Percentiles rank a stretch among this genome's conserved stretches.
Evolutionary conservation across 1,140 invertebrate species (phyloP).

Genomic region (Acromyrmex heyeri): DNA sequence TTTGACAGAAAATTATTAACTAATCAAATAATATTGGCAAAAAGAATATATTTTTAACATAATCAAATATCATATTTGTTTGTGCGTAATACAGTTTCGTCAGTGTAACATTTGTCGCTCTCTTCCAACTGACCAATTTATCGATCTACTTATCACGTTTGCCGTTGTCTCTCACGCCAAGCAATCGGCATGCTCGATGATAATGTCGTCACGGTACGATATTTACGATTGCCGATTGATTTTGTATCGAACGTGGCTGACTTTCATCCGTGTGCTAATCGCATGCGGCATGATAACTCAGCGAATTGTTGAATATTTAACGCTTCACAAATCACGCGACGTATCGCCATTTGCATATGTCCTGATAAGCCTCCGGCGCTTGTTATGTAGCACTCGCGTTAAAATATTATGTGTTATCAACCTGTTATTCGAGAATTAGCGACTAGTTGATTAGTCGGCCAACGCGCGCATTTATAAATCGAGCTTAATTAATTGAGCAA

Average conservation of each 20-base stretch:
- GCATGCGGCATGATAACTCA: background rate
- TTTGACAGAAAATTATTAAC: too few relatives aligned
- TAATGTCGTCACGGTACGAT: slow-evolving; percentile 51
- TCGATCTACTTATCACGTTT: slow-evolving; percentile 55
- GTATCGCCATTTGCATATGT: slow-evolving; percentile 66
- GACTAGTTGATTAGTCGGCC: slow-evolving; percentile 16
- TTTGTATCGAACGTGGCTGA: slow-evolving; percentile 18
- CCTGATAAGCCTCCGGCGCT: slow-evolving; percentile 55
- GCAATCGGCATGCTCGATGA: slow-evolving; percentile 35
- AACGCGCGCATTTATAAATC: slow-evolving; percentile 69
- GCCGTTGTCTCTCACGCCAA: slow-evolving; percentile 26
- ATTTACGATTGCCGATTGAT: slow-evolving; percentile 18
- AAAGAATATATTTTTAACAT: too few relatives aligned
- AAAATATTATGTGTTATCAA: slow-evolving; percentile 66
- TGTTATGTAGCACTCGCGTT: slow-evolving; percentile 39
- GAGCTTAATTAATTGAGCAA: slow-evolving; percentile 70
- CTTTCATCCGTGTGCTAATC: slow-evolving; percentile 35
- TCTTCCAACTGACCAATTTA: slow-evolving; percentile 69
- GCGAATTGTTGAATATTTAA: slow-evolving; percentile 55
- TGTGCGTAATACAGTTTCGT: slow-evolving; percentile 42
- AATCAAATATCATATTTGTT: too few relatives aligned
- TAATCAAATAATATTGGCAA: too few relatives aligned
- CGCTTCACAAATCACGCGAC: slow-evolving; percentile 63
- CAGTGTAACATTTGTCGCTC: slow-evolving; percentile 63
- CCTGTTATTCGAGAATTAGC: slow-evolving; percentile 67